A percentile compares a stretch with the other conserved stretches of the same genome.
phyloP scores from a whole-genome alignment of 2,888 invertebrate species.

The Tridacna crocea region DNA sequence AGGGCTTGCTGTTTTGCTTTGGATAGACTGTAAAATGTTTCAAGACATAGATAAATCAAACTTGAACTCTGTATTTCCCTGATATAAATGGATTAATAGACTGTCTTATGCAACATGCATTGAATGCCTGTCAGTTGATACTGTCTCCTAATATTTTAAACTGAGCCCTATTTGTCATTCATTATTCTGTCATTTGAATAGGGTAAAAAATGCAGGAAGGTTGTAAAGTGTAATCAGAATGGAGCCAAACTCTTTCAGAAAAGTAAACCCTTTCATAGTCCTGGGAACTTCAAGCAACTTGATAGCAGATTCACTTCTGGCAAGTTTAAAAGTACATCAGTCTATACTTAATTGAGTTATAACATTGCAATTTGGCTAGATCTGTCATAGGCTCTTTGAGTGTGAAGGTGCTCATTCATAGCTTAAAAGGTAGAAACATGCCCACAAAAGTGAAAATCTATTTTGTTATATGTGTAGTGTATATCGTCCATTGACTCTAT shows the following conservation, averaged over 20 bases:
- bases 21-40: too few relatives aligned
- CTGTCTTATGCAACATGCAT: background rate
- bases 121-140: background rate
- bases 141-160: slow-evolving; percentile 13
- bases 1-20: background rate
- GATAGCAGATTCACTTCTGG: too few relatives aligned
- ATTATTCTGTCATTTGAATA: slow-evolving; percentile 5
- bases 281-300: background rate
- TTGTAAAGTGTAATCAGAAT: too few relatives aligned
- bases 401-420: background rate
- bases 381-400: background rate
- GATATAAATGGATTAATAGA: too few relatives aligned
- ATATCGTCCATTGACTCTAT: too few relatives aligned
- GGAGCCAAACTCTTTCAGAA: too few relatives aligned
- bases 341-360: background rate
- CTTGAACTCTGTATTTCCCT: too few relatives aligned
- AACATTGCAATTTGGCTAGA: background rate
- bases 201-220: background rate
- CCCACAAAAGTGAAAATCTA: too few relatives aligned
- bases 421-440: background rate
- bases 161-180: slow-evolving; percentile 1
- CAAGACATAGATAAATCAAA: too few relatives aligned
- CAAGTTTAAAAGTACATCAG: too few relatives aligned
- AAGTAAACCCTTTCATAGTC: too few relatives aligned
- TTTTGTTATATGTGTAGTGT: too few relatives aligned